Base-by-base conservation (phyloP, 1,140 invertebrate genomes). In the Cherax destructor region DNA sequence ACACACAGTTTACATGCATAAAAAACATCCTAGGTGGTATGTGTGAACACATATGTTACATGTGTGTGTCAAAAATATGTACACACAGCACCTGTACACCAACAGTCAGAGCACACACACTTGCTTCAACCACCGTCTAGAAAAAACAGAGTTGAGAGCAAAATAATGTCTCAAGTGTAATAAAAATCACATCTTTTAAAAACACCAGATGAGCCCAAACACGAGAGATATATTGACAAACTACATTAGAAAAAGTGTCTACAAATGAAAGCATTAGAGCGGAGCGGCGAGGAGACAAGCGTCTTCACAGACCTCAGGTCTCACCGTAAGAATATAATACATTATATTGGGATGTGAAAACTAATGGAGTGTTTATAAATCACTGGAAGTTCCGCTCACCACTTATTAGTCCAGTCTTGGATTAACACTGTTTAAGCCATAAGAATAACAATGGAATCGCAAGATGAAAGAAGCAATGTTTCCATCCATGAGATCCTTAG, bases 81-180 rank as follows among this genome's bases (percentile, higher is more conserved):
- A 83, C 52, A 61, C 50, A 56, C 56, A 50, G 52, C 79, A 81
- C 50, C 56, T 83, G 80, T 59, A 21, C 56, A 83, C 21, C 65
- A 21, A 69, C 65, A 13, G 21, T 18, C 13, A 6, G 21, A 11
- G 21, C 3, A 69, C 13, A 69, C 13, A 69, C 5, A 69, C 30
- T 41, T 41, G 30, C 30, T 41, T 41, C 30, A 41, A 41, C 30
- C 30, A 69, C 5, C 21, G 65, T 5, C 21, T 21, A 4, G 5
- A 3, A 69, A 10, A 21, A 69, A 69, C 21, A 69, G 5, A 9
- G 5, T 69, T 5, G 65, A 69, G 65, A 69, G 21, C 65, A 69
- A 69, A 13, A 21, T 18, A 69, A 18, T 69, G 5, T 18, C 13
- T 16, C 5, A 69, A 0, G 65, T 41, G 56, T 59, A 41, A 41